Conservation (phyloP, 2,888 invertebrate genomes). For the Sarcophaga variegata region DNA sequence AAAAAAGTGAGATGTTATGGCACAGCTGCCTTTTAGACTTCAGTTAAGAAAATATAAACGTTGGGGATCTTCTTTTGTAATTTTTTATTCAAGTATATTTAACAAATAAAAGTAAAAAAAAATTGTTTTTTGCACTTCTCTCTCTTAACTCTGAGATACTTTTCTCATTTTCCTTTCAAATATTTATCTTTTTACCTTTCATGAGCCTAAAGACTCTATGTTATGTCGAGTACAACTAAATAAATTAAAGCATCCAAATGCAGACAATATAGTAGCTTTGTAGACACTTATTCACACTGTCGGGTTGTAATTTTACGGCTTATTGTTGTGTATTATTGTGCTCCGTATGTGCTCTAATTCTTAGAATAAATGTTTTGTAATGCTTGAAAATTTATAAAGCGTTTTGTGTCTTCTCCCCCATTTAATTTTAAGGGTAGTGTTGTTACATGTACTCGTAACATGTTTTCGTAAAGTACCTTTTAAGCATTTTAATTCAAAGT, state of each 20-base stretch:
- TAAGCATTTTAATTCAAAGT: conserved; percentile 43
- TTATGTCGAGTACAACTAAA: background rate
- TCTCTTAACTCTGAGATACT: background rate
- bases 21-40: too few species aligned
- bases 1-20: too few species aligned
- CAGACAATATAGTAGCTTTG: background rate
- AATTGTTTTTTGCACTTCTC: background rate
- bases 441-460: conserved; percentile 16
- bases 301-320: background rate
- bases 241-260: background rate
- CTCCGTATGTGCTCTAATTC: conserved; percentile 2
- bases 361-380: conserved; percentile 12
- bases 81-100: too few species aligned
- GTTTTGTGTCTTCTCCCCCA: conserved; percentile 13
- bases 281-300: conserved; percentile 6
- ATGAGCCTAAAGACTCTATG: background rate
- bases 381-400: conserved; percentile 18
- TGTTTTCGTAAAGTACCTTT: conserved; percentile 41
- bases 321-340: background rate
- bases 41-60: too few species aligned
- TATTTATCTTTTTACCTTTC: background rate
- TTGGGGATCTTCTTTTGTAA: too few species aligned
- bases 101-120: background rate
- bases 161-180: too few species aligned
- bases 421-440: conserved; percentile 37